phyloP scores from a whole-genome alignment of 2,797 vertebrate genomes.

The Eupleurogrammus muticus region DNA sequence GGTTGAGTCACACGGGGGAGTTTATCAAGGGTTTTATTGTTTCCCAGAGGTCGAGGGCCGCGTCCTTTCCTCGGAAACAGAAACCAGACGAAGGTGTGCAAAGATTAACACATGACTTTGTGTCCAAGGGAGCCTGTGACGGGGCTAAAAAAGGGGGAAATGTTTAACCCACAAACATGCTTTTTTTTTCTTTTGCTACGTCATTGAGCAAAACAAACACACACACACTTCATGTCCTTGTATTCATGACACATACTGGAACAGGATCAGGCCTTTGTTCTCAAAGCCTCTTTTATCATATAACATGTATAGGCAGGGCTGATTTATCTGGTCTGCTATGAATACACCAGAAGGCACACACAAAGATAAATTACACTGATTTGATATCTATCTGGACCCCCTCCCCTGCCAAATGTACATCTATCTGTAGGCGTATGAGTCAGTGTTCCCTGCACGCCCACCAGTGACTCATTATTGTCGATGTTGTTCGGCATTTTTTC shows the following conservation, averaged over 20 bases:
- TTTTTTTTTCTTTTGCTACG: too few relatives aligned
- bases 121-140: too few relatives aligned
- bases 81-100: constrained; percentile 18
- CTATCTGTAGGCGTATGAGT: constrained; percentile 21
- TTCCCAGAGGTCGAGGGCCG: not conserved
- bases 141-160: constrained; percentile 20
- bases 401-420: constrained; percentile 6
- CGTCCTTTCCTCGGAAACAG: constrained; percentile 21
- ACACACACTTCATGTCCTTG: not conserved
- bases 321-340: constrained; percentile 9
- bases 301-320: not conserved
- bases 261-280: not conserved
- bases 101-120: too few relatives aligned
- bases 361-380: not conserved
- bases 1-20: not conserved
- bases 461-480: constrained; percentile 45
- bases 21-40: not conserved
- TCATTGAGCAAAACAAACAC: constrained; percentile 53
- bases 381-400: not conserved
- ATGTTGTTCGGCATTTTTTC: constrained; percentile 24
- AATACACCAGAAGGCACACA: not conserved
- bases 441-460: constrained; percentile 23
- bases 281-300: not conserved
- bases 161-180: constrained; percentile 35
- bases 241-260: not conserved